Base-by-base conservation (phyloP, 2,888 invertebrate species). In the Diploptera punctata region DNA sequence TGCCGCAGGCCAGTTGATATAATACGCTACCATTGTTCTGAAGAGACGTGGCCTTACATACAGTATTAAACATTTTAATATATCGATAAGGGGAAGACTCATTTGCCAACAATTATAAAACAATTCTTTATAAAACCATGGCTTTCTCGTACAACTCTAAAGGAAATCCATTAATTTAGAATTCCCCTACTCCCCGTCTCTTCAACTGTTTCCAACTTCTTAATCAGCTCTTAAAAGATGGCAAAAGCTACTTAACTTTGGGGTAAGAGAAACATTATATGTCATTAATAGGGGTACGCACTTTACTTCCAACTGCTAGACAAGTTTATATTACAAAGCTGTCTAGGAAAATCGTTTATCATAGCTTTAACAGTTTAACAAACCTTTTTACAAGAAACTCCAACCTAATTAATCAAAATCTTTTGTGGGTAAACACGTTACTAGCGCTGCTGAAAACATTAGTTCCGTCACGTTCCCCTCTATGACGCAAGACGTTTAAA, bases 331-430 rank as follows among this genome's bases (percentile, higher is more conserved):
- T 62, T 62, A 62, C 62, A 62, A 62, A 62, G 43, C 62, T 62
- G 62, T 62, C 62, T 38, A 33, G 33, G 18, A 10, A 43, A 31
- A 62, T 62, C 62, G 62, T 62, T 62, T 62, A 62, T 62, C 62
- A 62, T 62, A 43, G 62, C 38, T 21, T 62, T 43, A 38, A 43
- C 62, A 62, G 62, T 62, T 62, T 43, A 62, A 62, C 62, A 62
- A 62, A 62, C 62, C 38, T 43, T 43, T 62, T 62, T 38, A 33
- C 33, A 62, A 43, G 21, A 38, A 21, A 19, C 31, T 13, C 21
- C 38, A 38, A 62, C 62, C 38, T 62, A 62, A 62, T 62, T 62
- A 62, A 62, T 62, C 62, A 62, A 43, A 62, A 62, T 16, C 62
- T 43, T 38, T 62, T 62, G 62, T 62, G 62, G 62, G 52, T 52